Percentiles rank a stretch among this genome's conserved stretches.
Conservation (phyloP, 2,797 vertebrate species). For the Gallinago stenura region DNA sequence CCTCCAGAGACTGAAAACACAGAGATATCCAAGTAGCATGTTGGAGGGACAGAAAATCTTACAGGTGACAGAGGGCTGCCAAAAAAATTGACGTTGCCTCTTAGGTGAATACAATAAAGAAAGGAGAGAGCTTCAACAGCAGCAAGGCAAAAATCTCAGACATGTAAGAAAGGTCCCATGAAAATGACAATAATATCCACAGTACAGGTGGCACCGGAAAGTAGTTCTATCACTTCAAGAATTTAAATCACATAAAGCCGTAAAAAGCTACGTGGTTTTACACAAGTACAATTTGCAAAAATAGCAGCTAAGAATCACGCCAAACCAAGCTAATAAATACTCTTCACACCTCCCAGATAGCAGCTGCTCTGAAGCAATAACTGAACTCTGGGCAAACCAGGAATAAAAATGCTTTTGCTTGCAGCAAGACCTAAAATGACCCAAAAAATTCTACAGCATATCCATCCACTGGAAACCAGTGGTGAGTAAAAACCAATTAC, state of each 20-base stretch:
- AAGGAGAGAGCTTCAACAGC: neutral
- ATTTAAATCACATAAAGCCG: neutral
- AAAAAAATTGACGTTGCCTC: neutral
- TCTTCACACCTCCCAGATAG: neutral
- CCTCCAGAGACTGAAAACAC: neutral
- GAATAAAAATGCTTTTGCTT: neutral
- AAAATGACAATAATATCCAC: neutral
- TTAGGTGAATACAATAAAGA: neutral
- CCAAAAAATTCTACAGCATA: neutral
- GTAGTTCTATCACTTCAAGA: neutral
- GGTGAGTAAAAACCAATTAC: neutral
- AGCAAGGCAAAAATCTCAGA: neutral
- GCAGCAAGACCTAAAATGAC: neutral
- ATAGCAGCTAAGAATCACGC: neutral
- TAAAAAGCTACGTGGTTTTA: neutral
- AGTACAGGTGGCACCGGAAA: neutral
- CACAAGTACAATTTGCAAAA: neutral
- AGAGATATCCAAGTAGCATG: neutral
- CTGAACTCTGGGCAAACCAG: neutral
- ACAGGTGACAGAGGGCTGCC: neutral
- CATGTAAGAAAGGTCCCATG: fast-evolving
- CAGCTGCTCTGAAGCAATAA: neutral
- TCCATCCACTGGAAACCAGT: neutral
- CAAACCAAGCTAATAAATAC: neutral
- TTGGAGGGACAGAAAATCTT: neutral